Evolutionary conservation across 2,888 invertebrate genomes (phyloP).

Genomic region (Melikaiella ostensackeni): DNA sequence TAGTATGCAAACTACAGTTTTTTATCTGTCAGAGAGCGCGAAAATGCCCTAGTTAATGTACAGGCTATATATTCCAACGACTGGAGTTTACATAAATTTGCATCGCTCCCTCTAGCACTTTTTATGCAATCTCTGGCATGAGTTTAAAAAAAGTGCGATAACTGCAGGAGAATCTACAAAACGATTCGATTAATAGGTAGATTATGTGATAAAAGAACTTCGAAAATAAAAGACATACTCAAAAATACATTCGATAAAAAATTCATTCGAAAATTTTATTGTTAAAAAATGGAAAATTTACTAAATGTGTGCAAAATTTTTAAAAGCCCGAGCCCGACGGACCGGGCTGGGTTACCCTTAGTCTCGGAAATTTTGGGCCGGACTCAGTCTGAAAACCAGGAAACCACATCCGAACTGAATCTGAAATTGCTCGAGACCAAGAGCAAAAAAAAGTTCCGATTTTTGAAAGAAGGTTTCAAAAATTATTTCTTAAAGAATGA

Average conservation of each 20-base stretch:
- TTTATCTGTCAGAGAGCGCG: slow-evolving; percentile 11
- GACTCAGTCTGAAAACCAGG: too few species aligned
- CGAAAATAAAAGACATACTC: neutral
- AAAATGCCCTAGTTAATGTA: slow-evolving; percentile 47
- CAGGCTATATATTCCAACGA: slow-evolving; percentile 53
- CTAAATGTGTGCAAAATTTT: neutral
- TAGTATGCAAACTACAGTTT: slow-evolving; percentile 9
- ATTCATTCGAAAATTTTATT: neutral
- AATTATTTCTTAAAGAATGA: too few species aligned
- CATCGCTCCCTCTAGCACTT: slow-evolving; percentile 18
- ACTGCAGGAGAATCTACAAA: slow-evolving; percentile 14
- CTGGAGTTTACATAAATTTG: slow-evolving; percentile 58
- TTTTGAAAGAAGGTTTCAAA: too few species aligned
- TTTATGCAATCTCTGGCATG: slow-evolving; percentile 29
- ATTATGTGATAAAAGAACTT: neutral
- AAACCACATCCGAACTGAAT: too few species aligned
- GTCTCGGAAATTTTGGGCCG: too few species aligned
- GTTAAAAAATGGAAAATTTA: neutral
- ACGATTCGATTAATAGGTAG: slow-evolving; percentile 21
- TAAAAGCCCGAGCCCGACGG: too few species aligned
- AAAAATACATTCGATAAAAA: neutral
- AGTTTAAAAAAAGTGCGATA: slow-evolving; percentile 31
- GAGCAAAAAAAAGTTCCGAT: too few species aligned
- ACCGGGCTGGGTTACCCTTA: too few species aligned
- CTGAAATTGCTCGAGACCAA: too few species aligned